Evolutionary conservation across 2,797 vertebrate species (phyloP), one percentile per base, ranked within the genome.

Genomic region (Pygocentrus nattereri): DNA sequence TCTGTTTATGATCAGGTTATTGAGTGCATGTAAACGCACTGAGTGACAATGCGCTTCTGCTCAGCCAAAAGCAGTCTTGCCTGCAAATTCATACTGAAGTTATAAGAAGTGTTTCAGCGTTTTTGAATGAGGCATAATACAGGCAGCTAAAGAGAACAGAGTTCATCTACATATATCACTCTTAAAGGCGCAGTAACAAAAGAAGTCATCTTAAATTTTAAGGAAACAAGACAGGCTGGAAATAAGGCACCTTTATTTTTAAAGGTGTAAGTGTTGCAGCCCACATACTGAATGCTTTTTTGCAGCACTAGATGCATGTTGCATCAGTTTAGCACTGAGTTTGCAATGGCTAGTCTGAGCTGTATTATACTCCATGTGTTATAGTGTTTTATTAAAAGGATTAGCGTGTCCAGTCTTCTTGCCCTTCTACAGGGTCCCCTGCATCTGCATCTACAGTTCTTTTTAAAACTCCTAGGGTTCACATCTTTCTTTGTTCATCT

Each of bases 401-500:
- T 67, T n/a, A 41, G 31, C 7, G 12, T 67, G 7, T 21, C 27
- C 30, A 31, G 27, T 34, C 30, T 31, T 34, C 16, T 64, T 34
- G 61, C 61, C 21, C 25, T 19, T 54, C 50, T 19, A 50, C 47
- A 49, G 47, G 15, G 15, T 13, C 4, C 23, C 10, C 31, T 21
- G 64, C 64, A 34, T 18, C 15, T 31, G 18, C 23, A 2, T 58
- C 19, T 58, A 23, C 25, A 25, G 3, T 3, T 58, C n/a, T 23
- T 23, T 56, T 56, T 4, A 2, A 13, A 30, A 18, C 59, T 62
- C 59, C 30, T 16, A 30, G 13, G 27, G 59, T 62, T 38, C 15
- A 50, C 23, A 50, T 16, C 56, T 71, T 72, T 27, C 74, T 62
- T 16, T 80, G 23, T 21, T 41, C 5, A 25, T 80, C 27, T 76